These are phyloP conservation scores for Cladorhizidae sp. DNA, from an alignment of 37 sponge, comb jelly and placozoan species.

Conservation along the genomic window DNA sequence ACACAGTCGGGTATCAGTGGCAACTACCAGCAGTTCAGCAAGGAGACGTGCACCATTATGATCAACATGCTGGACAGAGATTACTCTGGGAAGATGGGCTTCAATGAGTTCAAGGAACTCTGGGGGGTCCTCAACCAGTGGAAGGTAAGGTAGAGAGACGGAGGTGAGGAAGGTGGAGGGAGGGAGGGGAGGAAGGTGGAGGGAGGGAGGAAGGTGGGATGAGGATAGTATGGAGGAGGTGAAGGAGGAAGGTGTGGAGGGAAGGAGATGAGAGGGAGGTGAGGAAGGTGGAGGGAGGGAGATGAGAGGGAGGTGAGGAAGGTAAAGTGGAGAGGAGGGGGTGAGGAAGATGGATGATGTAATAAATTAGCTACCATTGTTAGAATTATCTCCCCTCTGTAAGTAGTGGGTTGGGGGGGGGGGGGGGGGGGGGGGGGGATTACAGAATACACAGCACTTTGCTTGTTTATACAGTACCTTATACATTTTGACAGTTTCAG, in stretches of 20 bases:
- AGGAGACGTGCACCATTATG: slow-evolving; percentile 91
- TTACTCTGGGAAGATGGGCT: slow-evolving; percentile 91
- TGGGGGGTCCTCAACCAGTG: slow-evolving; percentile 81
- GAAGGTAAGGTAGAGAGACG: slow-evolving; percentile 52
- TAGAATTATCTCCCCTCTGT: too few species aligned
- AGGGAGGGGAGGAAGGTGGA: too few species aligned
- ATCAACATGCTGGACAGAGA: slow-evolving; percentile 91
- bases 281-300: too few species aligned
- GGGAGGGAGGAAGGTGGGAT: not conserved
- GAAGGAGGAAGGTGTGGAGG: not conserved
- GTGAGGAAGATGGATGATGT: not conserved
- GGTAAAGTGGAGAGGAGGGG: not conserved
- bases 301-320: not conserved
- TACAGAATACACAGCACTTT: too few species aligned
- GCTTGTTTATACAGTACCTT: too few species aligned
- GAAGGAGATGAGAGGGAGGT: too few species aligned
- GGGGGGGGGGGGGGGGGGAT: too few species aligned
- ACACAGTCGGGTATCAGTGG: slow-evolving; percentile 64
- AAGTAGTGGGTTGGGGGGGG: too few species aligned
- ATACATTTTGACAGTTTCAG: too few species aligned
- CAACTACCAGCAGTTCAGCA: slow-evolving; percentile 80
- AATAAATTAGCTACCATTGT: too few species aligned
- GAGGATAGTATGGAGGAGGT: not conserved
- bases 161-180: too few species aligned
- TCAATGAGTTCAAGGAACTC: slow-evolving; percentile 93